A percentile compares a stretch with the other conserved stretches of the same genome.
Conservation (phyloP, 2,888 invertebrate genomes). For the Phengaris alcon region DNA sequence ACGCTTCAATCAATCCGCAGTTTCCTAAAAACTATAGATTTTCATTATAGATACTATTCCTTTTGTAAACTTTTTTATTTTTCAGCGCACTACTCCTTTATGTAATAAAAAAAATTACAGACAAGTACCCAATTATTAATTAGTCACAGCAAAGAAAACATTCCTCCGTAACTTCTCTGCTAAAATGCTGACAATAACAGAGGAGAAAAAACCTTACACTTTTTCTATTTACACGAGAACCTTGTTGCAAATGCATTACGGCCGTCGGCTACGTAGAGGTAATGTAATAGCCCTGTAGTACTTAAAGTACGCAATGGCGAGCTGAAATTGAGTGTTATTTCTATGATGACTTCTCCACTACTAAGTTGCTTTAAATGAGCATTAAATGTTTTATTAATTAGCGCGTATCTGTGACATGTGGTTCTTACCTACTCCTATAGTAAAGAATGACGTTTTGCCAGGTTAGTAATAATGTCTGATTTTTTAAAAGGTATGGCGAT, state of each 20-base stretch:
- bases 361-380: constrained; percentile 76
- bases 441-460: neutral
- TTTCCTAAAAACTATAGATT: no score
- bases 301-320: constrained; percentile 76
- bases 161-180: no score
- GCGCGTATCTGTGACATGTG: constrained; percentile 45
- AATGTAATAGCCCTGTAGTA: constrained; percentile 67
- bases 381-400: constrained; percentile 76
- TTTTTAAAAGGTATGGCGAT: no score
- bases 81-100: no score
- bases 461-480: neutral
- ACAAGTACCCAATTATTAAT: no score
- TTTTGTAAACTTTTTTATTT: no score
- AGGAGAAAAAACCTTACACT: constrained; percentile 36
- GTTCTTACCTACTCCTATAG: neutral
- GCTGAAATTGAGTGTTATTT: constrained; percentile 79
- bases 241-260: constrained; percentile 54
- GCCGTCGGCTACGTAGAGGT: constrained; percentile 59
- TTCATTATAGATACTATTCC: no score
- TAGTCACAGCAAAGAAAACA: no score
- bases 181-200: neutral
- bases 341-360: constrained; percentile 78
- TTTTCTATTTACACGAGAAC: constrained; percentile 32
- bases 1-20: no score
- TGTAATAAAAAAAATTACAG: no score